Percentiles rank a stretch among this genome's conserved stretches.
These are phyloP conservation scores for Sebastes alutus DNA, from an alignment of 2,797 vertebrate genomes.

Conservation along the genomic window DNA sequence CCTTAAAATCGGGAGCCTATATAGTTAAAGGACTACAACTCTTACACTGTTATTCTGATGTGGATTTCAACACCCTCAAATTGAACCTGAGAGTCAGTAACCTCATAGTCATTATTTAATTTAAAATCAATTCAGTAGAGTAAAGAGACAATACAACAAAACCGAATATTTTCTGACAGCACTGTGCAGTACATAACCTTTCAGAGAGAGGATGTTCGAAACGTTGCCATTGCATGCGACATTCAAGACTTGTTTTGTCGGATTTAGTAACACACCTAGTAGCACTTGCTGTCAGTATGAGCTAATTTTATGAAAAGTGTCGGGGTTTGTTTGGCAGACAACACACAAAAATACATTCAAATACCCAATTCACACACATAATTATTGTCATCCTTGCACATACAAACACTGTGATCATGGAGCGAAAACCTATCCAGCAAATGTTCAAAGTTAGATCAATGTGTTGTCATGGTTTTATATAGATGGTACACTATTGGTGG, in stretches of 20 bases:
- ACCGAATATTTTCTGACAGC: background rate
- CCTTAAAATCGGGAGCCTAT: background rate
- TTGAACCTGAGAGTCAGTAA: background rate
- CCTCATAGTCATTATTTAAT: no score
- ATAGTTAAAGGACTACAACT: background rate
- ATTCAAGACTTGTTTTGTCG: background rate
- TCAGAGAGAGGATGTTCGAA: background rate
- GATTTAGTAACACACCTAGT: background rate
- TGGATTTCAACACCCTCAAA: background rate
- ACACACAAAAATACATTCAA: background rate
- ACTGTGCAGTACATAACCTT: background rate
- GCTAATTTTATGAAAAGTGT: background rate
- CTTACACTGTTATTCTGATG: background rate
- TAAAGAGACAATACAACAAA: background rate
- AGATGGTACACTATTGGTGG: background rate
- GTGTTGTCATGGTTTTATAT: conserved; percentile 3
- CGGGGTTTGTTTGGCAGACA: background rate
- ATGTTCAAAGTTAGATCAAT: conserved; percentile 12
- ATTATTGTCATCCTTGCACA: background rate
- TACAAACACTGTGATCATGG: background rate
- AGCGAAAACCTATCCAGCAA: background rate
- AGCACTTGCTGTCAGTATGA: background rate
- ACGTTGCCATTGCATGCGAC: background rate
- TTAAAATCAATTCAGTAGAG: no score
- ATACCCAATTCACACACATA: background rate